Base-by-base conservation (phyloP, 1,140 invertebrate genomes). In the Monochamus saltuarius region DNA sequence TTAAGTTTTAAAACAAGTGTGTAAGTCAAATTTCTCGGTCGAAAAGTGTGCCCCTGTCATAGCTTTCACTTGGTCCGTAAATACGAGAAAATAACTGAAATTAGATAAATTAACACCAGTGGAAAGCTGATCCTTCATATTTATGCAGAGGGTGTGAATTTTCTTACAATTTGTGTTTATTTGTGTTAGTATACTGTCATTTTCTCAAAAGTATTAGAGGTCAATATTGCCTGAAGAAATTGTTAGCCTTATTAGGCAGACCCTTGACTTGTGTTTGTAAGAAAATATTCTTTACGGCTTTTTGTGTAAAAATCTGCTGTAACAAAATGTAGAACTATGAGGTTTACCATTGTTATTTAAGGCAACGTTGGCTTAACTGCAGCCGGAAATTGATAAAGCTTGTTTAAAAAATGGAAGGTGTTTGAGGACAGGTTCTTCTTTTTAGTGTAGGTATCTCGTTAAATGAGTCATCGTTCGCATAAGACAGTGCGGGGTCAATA, bases 221-320 rank as follows among this genome's bases (percentile, higher is more conserved):
- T 70, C 70, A 72, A 65, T 62, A 60, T 67, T 65, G 62, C 59
- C 49, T 61, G 50, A 60, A 59, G 47, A 43, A 62, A 69, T 61
- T 62, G 56, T 70, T 65, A 65, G 64, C 64, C 69, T 70, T 71
- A 71, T 73, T 66, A 66, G 71, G 67, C 53, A 66, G 60, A 66
- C 60, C 66, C 67, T 69, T 69, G 62, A 45, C 17, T 56, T 56
- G 22, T 29, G 43, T 56, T n/a, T 45, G 13, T 56, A 29, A 35
- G 36, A 53, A 53, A 40, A 29, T n/a, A 34, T 56, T 53, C n/a
- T 36, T n/a, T 35, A 39, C 38, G 22, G 14, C 34, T 56, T 29
- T 34, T 16, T 22, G n/a, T 8, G 13, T 56, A 34, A 7, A 10
- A n/a, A 56, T 45, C 45, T 10, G 40, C 39, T 40, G 16, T 56